Evolutionary conservation across 37 sponge, comb jelly and placozoan species (phyloP).

Genomic region (Aplysina aerophoba): DNA sequence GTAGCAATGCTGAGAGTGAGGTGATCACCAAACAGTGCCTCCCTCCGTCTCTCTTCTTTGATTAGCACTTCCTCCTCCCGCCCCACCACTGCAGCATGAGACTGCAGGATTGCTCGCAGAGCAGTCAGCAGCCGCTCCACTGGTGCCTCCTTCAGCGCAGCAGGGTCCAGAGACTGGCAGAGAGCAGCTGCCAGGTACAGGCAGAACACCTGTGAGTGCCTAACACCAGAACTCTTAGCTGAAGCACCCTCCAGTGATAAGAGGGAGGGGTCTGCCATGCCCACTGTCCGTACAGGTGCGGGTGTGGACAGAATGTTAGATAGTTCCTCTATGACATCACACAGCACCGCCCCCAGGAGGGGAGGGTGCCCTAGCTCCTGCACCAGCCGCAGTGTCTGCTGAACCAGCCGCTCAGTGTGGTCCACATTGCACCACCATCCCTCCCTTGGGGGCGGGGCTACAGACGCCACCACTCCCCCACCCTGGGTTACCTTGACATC

Average conservation of each 20-base stretch:
- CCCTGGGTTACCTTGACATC: background rate
- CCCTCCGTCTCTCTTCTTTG: background rate
- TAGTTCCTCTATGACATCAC: background rate
- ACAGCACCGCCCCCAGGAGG: background rate
- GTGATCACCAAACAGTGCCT: constrained; percentile 49
- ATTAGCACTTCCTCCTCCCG: background rate
- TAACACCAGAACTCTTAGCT: background rate
- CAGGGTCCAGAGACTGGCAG: constrained; percentile 39
- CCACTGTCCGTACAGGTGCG: background rate
- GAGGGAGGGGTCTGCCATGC: background rate
- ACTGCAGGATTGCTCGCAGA: constrained; percentile 16
- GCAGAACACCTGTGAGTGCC: background rate
- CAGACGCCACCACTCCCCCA: background rate
- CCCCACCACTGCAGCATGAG: constrained; percentile 34
- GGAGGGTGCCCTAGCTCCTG: background rate
- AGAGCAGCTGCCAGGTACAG: constrained; percentile 58
- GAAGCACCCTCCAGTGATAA: background rate
- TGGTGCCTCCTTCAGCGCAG: constrained; percentile 18
- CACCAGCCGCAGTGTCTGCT: background rate
- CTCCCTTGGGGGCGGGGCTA: background rate
- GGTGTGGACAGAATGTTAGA: background rate
- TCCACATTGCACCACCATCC: background rate
- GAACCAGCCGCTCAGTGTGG: background rate
- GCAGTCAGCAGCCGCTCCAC: constrained; percentile 16
- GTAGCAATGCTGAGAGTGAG: constrained; percentile 70